Conservation (phyloP, 1,140 invertebrate genomes). For the Drosophila sucinea region DNA sequence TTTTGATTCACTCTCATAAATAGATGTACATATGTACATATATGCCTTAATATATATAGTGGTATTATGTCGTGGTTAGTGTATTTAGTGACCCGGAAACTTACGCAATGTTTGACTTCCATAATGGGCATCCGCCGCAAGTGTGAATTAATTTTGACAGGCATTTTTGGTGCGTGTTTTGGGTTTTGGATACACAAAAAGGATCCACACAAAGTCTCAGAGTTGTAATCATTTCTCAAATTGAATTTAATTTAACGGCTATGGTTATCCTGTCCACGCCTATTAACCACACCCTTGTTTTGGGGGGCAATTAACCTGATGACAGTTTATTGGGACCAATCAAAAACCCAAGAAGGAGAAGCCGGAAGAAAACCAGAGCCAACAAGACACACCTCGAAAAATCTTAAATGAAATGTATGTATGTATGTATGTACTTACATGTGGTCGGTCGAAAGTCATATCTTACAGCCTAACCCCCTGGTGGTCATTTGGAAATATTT, state of each 20-base stretch:
- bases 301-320: constrained; percentile 52
- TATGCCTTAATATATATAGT: not conserved
- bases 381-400: constrained; percentile 36
- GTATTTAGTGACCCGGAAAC: constrained; percentile 4
- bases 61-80: not conserved
- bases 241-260: constrained; percentile 45
- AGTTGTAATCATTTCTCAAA: constrained; percentile 30
- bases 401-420: constrained; percentile 39
- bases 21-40: not conserved
- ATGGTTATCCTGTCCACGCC: constrained; percentile 14
- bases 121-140: constrained; percentile 35
- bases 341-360: constrained; percentile 15
- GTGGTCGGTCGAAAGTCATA: not conserved
- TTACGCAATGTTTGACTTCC: constrained; percentile 50
- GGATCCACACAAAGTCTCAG: not conserved
- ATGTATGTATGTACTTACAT: constrained; percentile 5
- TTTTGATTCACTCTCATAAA: not conserved
- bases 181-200: constrained; percentile 19
- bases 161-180: constrained; percentile 25
- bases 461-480: not conserved
- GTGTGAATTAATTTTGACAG: constrained; percentile 44
- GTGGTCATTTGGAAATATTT: not conserved
- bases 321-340: constrained; percentile 56
- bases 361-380: constrained; percentile 15
- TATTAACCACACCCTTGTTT: constrained; percentile 42